Evolutionary conservation across 2,797 vertebrate genomes (phyloP), one percentile per base, ranked within the genome.

Genomic region (Halcyon chelicuti): DNA sequence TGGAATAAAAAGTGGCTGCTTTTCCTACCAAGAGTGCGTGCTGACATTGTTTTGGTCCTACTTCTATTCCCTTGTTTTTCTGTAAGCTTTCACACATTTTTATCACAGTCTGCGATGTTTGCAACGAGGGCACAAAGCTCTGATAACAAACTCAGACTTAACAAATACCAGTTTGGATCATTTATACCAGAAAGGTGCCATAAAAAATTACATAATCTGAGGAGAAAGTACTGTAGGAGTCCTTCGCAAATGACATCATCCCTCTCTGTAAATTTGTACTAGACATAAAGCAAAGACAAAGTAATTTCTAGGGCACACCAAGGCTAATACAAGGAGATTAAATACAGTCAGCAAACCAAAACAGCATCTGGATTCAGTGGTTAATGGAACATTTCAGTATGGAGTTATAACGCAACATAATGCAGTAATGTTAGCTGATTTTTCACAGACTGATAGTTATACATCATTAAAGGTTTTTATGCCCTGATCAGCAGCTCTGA

Each of bases 371-470:
- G 76, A 62, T 35, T 86, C 31, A 37, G 74, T 82, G 14, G 14
- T 60, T 93, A 93, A 93, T 85, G 74, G 76, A 93, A 95, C 44
- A 86, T 84, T 86, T 95, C 55, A 51, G n/a, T 44, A 49, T 44
- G 42, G 51, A 78, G 54, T 40, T 90, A 73, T 7, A 96, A 96
- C 12, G 54, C 46, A 88, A 25, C 31, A 86, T 75, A 78, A 83
- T 63, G 55, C 70, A 85, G 66, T 84, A 84, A 93, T 31, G 62
- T 78, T 85, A 84, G 77, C 26, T 68, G 71, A 84, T 85, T 86
- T 90, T 86, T 94, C 84, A 86, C 70, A 85, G 75, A 79, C 25
- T 71, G 72, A 60, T 90, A 63, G 63, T 85, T 86, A 66, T 23
- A 79, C 31, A 82, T 84, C 70, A 70, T 93, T 92, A 85, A 88